Evolutionary conservation across 2,797 vertebrate species (phyloP).

Genomic region (Liparis tanakae): DNA sequence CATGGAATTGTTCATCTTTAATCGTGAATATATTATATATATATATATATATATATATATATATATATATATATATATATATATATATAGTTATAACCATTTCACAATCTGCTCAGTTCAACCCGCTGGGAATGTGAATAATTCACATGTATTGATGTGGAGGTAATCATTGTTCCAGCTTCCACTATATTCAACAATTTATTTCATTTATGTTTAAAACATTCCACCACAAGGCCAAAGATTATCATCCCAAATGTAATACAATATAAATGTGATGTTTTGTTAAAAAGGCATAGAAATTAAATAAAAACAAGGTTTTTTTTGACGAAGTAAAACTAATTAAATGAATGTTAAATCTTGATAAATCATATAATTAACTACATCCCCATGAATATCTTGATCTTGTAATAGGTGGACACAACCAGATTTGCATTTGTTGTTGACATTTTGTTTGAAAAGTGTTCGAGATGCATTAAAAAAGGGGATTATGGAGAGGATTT

Average conservation of each 20-base stretch:
- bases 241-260: neutral
- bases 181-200: slow-evolving; percentile 28
- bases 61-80: neutral
- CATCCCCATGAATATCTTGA: neutral
- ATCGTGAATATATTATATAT: neutral
- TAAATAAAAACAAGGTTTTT: neutral
- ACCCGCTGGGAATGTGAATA: slow-evolving; percentile 48
- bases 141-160: slow-evolving; percentile 39
- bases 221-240: neutral
- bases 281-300: neutral
- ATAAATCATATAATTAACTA: neutral
- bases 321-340: neutral
- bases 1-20: slow-evolving; percentile 24
- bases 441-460: neutral
- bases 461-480: neutral
- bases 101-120: slow-evolving; percentile 39
- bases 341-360: neutral
- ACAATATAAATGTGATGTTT: neutral
- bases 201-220: slow-evolving; percentile 6
- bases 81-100: slow-evolving; percentile 39
- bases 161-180: slow-evolving; percentile 46
- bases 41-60: no score
- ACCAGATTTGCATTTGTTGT: no score
- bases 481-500: neutral
- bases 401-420: neutral